Conservation (phyloP, 92 coral and sea anemone genomes). For the Porites rus region DNA sequence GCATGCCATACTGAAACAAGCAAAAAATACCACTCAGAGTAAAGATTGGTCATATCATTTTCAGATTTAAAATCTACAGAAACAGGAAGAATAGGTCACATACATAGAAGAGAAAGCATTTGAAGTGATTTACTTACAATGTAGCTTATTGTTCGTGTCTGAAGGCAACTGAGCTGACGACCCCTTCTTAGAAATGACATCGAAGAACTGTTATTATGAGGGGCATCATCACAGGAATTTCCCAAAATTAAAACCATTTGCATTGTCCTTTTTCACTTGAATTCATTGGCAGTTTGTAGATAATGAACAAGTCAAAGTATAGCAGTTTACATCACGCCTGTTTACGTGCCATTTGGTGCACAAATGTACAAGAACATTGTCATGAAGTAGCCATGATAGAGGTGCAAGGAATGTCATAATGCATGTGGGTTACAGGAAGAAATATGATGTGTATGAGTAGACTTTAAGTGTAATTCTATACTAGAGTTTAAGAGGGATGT, state of each 20-base stretch:
- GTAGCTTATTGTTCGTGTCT: slow-evolving; percentile 43
- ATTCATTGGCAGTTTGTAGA: slow-evolving; percentile 41
- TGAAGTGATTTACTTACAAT: slow-evolving; percentile 13
- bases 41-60: no score
- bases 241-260: slow-evolving; percentile 55
- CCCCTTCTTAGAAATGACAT: slow-evolving; percentile 52
- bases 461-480: slow-evolving; percentile 26
- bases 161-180: slow-evolving; percentile 34
- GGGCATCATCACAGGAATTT: slow-evolving; percentile 25
- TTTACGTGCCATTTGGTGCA: no score
- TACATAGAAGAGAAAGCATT: background rate
- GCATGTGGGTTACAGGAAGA: slow-evolving; percentile 19
- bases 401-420: slow-evolving; percentile 3
- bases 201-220: slow-evolving; percentile 21
- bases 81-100: background rate
- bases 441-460: slow-evolving; percentile 38
- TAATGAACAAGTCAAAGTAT: background rate
- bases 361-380: background rate
- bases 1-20: no score
- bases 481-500: background rate
- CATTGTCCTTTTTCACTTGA: slow-evolving; percentile 24
- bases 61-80: background rate
- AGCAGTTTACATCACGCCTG: background rate
- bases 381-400: background rate
- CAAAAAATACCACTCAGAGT: no score